These are phyloP conservation scores for Campylorhamphus procurvoides DNA, from an alignment of 2,113 vertebrate genomes.

Conservation along the genomic window DNA sequence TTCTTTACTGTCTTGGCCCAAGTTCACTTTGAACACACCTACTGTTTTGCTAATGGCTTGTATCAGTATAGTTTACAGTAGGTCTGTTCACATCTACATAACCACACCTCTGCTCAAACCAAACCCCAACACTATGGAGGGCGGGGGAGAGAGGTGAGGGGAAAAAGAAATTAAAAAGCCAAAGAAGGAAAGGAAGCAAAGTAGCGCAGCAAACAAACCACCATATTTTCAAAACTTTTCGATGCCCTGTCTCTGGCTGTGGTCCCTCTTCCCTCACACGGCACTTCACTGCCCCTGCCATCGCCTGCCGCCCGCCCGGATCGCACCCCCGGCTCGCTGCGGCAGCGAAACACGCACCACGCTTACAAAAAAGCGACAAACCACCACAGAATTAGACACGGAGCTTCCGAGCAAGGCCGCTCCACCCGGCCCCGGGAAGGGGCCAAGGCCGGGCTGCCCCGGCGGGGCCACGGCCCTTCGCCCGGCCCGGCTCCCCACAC, in stretches of 20 bases:
- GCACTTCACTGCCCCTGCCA: not conserved
- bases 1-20: not conserved
- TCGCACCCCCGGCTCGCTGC: not conserved
- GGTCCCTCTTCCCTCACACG: not conserved
- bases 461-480: no score
- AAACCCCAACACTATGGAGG: accelerated
- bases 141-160: accelerated
- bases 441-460: no score
- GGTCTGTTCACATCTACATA: not conserved
- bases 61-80: accelerated
- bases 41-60: not conserved
- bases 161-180: not conserved
- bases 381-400: no score
- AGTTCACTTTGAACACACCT: no score
- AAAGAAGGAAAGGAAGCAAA: not conserved
- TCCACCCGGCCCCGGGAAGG: no score
- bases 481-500: no score
- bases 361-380: no score
- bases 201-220: not conserved
- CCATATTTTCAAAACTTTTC: no score
- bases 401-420: no score
- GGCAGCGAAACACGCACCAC: accelerated
- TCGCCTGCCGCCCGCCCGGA: not conserved
- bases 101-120: accelerated
- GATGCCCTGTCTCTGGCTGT: no score